Evolutionary conservation across 2,888 invertebrate genomes (phyloP).

Genomic region (Catocala sponsa): DNA sequence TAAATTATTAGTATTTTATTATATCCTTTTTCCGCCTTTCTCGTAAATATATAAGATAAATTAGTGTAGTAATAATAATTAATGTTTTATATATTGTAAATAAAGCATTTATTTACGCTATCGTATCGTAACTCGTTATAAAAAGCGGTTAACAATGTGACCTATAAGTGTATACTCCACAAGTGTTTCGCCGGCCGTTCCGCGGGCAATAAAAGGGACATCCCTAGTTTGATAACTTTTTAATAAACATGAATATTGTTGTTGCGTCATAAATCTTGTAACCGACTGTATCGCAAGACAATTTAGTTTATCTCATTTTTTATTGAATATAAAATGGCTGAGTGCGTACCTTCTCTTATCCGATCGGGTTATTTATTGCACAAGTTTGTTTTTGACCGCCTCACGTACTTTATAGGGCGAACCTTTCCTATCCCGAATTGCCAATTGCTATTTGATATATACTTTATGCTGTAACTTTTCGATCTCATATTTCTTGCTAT

Average conservation of each 20-base stretch:
- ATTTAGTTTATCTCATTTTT: conserved; percentile 84
- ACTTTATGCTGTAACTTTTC: conserved; percentile 81
- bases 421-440: conserved; percentile 85
- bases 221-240: conserved; percentile 46
- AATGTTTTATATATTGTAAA: no score
- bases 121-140: neutral
- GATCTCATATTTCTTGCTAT: conserved; percentile 77
- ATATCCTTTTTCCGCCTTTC: neutral
- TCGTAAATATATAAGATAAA: no score
- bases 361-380: conserved; percentile 86
- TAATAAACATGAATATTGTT: conserved; percentile 57
- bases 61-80: no score
- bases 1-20: no score
- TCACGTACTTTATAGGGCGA: conserved; percentile 86
- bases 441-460: conserved; percentile 86
- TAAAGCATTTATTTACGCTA: no score
- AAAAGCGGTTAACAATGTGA: neutral
- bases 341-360: conserved; percentile 84
- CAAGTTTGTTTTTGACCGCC: conserved; percentile 87
- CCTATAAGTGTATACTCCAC: conserved; percentile 31
- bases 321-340: conserved; percentile 86
- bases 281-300: conserved; percentile 75
- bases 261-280: conserved; percentile 68
- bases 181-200: conserved; percentile 38
- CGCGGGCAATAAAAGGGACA: conserved; percentile 40